A percentile compares a stretch with the other conserved stretches of the same genome.
phyloP scores from a whole-genome alignment of 30 jellyfish, hydroid and myxozoan species.

The Rhopilema esculentum region DNA sequence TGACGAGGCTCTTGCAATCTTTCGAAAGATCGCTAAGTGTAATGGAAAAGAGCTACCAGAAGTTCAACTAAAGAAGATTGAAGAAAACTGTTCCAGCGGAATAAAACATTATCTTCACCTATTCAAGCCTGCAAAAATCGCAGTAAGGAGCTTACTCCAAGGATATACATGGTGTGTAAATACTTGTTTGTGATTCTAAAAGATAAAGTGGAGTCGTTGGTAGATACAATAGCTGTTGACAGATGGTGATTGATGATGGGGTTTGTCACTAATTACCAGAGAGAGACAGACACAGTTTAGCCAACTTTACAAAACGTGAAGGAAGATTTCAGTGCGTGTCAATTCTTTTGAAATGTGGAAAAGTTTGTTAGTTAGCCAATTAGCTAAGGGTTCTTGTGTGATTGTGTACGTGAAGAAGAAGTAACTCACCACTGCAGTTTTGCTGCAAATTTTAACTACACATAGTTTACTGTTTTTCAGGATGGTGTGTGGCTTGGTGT shows the following conservation, averaged over 20 bases:
- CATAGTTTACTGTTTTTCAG: neutral
- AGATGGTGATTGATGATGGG: too few relatives aligned
- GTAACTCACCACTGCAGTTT: too few relatives aligned
- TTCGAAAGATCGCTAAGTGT: slow-evolving; percentile 59
- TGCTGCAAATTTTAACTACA: neutral
- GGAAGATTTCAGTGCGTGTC: too few relatives aligned
- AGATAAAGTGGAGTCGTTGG: neutral
- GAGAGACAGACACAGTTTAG: too few relatives aligned
- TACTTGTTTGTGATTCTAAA: neutral
- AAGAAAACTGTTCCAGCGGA: slow-evolving; percentile 19
- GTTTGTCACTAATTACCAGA: too few relatives aligned
- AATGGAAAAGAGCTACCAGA: slow-evolving; percentile 51
- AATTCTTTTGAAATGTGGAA: too few relatives aligned
- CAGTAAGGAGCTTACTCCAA: slow-evolving; percentile 70
- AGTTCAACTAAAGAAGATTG: neutral
- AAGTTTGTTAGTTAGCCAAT: too few relatives aligned
- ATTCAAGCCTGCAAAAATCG: slow-evolving; percentile 62
- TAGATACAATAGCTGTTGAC: too few relatives aligned
- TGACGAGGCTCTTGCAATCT: slow-evolving; percentile 63
- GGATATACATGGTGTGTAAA: slow-evolving; percentile 68
- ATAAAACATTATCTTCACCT: slow-evolving; percentile 21
- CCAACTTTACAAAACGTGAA: too few relatives aligned
- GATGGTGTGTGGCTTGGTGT: slow-evolving; percentile 56
- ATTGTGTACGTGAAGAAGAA: too few relatives aligned
- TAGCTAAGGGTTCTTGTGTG: too few relatives aligned